Evolutionary conservation across 2,113 vertebrate species (phyloP), one percentile per base, ranked within the genome.

Genomic region (Saguinus imperator): DNA sequence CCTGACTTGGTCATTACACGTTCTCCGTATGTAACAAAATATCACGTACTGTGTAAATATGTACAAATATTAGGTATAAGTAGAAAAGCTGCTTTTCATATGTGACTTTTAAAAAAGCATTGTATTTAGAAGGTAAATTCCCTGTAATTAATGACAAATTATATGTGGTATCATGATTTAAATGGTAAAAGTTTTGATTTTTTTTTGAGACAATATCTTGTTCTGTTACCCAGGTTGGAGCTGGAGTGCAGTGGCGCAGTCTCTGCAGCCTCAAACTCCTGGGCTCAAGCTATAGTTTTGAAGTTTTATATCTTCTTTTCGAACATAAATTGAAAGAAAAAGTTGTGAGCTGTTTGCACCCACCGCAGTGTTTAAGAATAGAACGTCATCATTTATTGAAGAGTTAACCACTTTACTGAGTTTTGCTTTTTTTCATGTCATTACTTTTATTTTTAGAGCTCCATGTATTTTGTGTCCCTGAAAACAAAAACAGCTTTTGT

Each of bases 371-470:
- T 91, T 80, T 75, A 91, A 77, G 50, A 43, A 64, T 37, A 81
- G n/a, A 79, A 61, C 10, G n/a, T 91, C 37, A 27, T n/a, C 16
- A 32, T 58, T 95, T 32, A 5, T 37, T 86, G 14, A 92, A 92
- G 55, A 89, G 18, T 88, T 75, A 81, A 57, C 61, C 10, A 10
- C 27, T 52, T 87, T 52, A 18, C 37, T 79, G 40, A 97, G n/a
- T 66, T 50, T 85, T 80, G 32, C 64, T 66, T 91, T 64, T 89
- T 85, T 35, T 70, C 8, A 52, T 50, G 50, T 43, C 16, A 6
- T 85, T 95, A 18, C 35, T 95, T 88, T 91, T 72, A 70, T 50
- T 95, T 89, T 58, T 72, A 80, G 48, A 45, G 9, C 29, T 85
- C 35, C 7, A 2, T 52, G 25, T 79, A 61, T 79, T 76, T 91